phyloP scores from a whole-genome alignment of 2,113 vertebrate species.

The Canis aureus region DNA sequence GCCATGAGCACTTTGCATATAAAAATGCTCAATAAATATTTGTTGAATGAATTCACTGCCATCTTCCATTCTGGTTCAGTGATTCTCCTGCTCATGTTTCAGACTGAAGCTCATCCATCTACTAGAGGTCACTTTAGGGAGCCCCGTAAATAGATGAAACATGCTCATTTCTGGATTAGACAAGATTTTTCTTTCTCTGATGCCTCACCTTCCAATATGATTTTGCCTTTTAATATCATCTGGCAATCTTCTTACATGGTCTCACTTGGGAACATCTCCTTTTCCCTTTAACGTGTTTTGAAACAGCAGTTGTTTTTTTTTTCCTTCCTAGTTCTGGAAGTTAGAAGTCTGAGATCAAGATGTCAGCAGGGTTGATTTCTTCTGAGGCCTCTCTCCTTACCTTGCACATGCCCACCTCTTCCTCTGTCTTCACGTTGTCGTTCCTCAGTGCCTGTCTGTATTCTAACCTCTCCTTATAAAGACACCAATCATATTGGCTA shows the following conservation, averaged over 20 bases:
- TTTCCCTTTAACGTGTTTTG: neutral
- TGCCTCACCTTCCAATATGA: neutral
- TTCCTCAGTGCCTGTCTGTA: neutral
- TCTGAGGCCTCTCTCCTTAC: neutral
- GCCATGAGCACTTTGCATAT: neutral
- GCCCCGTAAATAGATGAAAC: neutral
- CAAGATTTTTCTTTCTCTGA: neutral
- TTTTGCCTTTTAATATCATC: neutral
- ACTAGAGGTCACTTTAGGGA: neutral
- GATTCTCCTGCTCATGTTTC: neutral
- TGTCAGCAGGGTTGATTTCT: neutral
- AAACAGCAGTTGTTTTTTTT: neutral
- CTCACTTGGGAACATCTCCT: neutral
- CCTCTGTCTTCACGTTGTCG: neutral
- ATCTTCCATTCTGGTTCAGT: neutral
- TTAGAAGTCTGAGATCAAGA: neutral
- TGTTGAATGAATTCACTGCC: neutral
- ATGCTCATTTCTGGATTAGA: neutral
- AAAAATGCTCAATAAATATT: neutral
- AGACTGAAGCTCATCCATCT: neutral
- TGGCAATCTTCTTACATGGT: neutral
- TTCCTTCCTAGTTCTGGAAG: neutral
- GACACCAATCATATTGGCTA: neutral
- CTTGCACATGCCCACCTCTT: neutral
- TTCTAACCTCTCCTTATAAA: neutral